Conservation (phyloP, 2,113 vertebrate species). For the Toxotes jaculatrix region DNA sequence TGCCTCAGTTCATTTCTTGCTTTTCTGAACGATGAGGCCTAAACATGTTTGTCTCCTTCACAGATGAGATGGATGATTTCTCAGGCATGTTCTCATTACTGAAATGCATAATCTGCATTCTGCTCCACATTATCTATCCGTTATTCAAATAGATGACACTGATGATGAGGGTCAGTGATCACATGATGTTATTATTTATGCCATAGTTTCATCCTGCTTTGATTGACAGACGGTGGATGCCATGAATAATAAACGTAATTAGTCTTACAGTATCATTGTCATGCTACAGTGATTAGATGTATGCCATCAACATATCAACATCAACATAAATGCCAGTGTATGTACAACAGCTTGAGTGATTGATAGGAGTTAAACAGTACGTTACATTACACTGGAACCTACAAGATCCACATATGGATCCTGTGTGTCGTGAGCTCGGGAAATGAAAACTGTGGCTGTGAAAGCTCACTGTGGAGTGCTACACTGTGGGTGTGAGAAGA, state of each 20-base stretch:
- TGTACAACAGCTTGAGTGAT: conserved; percentile 30
- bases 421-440: conserved; percentile 42
- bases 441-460: conserved; percentile 52
- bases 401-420: conserved; percentile 37
- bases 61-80: conserved; percentile 35
- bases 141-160: conserved; percentile 43
- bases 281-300: conserved; percentile 40
- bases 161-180: conserved; percentile 50
- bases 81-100: conserved; percentile 35
- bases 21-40: conserved; percentile 21
- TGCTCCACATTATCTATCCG: conserved; percentile 32
- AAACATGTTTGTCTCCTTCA: conserved; percentile 20
- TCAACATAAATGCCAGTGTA: too few relatives aligned
- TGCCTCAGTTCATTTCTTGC: conserved; percentile 26
- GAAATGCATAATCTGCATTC: conserved; percentile 32
- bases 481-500: conserved; percentile 67
- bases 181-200: conserved; percentile 50
- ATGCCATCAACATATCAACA: background rate
- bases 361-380: conserved; percentile 3
- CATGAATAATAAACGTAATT: conserved; percentile 56
- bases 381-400: conserved; percentile 35
- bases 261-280: conserved; percentile 37
- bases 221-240: conserved; percentile 60
- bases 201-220: conserved; percentile 49
- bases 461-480: conserved; percentile 47